Evolutionary conservation across 1,140 invertebrate genomes (phyloP).

Genomic region (Berghia stephanieae): DNA sequence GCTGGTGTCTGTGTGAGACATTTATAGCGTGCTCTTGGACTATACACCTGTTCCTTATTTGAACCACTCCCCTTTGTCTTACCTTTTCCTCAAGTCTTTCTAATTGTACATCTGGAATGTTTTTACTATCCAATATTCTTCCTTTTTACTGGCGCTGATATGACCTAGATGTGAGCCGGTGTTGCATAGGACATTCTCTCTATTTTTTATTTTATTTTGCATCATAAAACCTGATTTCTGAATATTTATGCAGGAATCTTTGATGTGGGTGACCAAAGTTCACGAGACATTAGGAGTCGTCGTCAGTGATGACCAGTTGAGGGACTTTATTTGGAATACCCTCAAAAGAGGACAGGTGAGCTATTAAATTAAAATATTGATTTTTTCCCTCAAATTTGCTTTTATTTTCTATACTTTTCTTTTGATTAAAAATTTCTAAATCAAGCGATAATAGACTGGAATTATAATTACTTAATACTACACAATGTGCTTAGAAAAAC

Average conservation of each 20-base stretch:
- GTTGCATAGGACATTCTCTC: background rate
- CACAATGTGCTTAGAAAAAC: too few species aligned
- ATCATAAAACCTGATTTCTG: background rate
- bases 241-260: constrained; percentile 62
- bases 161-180: too few species aligned
- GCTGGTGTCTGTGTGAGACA: too few species aligned
- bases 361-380: background rate
- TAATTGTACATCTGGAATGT: too few species aligned
- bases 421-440: constrained; percentile 15
- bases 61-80: too few species aligned
- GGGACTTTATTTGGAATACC: constrained; percentile 94
- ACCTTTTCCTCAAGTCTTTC: too few species aligned
- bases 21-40: too few species aligned
- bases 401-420: background rate
- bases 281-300: constrained; percentile 80
- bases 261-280: constrained; percentile 64
- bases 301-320: constrained; percentile 85
- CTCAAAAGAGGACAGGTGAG: constrained; percentile 86
- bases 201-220: background rate
- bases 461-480: too few species aligned
- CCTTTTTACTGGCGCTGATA: too few species aligned
- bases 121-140: too few species aligned
- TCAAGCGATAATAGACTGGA: too few species aligned
- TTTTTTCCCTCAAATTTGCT: background rate
- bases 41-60: too few species aligned